Evolutionary conservation across 2,888 invertebrate genomes (phyloP), one percentile per base, ranked within the genome.

Genomic region (Hirtodrosophila histrioides): DNA sequence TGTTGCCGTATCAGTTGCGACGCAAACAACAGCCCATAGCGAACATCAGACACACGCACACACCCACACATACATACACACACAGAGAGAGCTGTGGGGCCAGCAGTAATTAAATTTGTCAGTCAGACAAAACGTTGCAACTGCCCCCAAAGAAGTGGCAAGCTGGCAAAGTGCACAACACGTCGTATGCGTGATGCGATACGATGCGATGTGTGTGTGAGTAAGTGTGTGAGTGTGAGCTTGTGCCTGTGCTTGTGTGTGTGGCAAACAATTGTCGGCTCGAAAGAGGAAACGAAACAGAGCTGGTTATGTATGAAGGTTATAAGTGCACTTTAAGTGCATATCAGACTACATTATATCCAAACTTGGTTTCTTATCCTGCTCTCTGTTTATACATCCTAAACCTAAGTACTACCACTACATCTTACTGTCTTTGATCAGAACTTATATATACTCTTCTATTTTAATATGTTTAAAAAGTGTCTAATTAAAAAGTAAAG

Each of bases 71-170:
- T 36, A 33, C 37, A 36, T 23, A 33, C 11, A 54, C 24, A 31
- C 27, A 53, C 41, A 40, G 1, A 17, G 1, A 17, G 17, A 17
- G 17, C 2, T 17, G 17, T 17, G 17, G 37, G 63, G 48, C 66
- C 63, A 63, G 69, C 76, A 84, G 85, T 85, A 85, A 85, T 85
- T 85, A 85, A 88, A 85, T 85, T 88, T 85, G 88, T 86, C 85
- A 86, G 81, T 63, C 85, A 70, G 74, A 81, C 85, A 84, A 87
- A 84, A 77, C 68, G 86, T 71, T 72, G 66, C 64, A 6, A 50
- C 51, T 23, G 36, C 60, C 37, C 55, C 57, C 57, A 61, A 57
- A 68, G 71, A 62, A 49, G 45, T 67, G 62, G 69, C 64, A 75
- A 69, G 68, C 61, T 69, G 69, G 50, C 69, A 64, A 76, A 83